These are phyloP conservation scores for Chromoteleia sp. DNA, from an alignment of 2,888 invertebrate species.

Conservation along the genomic window DNA sequence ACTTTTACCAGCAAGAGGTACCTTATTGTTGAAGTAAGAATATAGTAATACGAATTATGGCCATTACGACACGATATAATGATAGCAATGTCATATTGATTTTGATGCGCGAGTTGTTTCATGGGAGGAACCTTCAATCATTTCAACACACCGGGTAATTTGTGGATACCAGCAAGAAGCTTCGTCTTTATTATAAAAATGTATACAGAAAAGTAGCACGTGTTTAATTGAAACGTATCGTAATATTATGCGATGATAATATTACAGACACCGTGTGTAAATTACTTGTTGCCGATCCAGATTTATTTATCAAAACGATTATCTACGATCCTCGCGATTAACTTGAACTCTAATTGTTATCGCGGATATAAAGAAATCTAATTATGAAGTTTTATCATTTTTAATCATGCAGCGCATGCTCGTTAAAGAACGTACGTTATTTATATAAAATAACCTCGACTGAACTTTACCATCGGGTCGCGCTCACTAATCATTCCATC, in stretches of 20 bases:
- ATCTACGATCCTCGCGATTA: no score
- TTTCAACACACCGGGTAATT: conserved; percentile 14
- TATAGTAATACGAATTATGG: conserved; percentile 40
- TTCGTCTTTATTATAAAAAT: background rate
- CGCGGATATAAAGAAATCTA: no score
- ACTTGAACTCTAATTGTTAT: no score
- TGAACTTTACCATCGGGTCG: conserved; percentile 32
- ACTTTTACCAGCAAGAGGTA: conserved; percentile 22
- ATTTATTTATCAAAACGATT: no score
- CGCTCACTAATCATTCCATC: conserved; percentile 7
- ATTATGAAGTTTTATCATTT: no score
- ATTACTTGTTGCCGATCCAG: no score
- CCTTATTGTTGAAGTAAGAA: conserved; percentile 38
- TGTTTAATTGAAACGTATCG: no score
- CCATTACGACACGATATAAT: conserved; percentile 45
- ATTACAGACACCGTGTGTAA: no score
- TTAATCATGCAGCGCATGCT: no score
- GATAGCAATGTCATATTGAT: conserved; percentile 41
- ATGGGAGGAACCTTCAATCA: conserved; percentile 34
- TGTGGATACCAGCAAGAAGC: background rate
- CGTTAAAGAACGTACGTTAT: background rate
- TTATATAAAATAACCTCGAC: conserved; percentile 5
- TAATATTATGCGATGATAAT: background rate
- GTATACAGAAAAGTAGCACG: no score
- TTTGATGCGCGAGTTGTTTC: conserved; percentile 38